Percentiles rank a stretch among this genome's conserved stretches.
These are phyloP conservation scores for Netta rufina DNA, from an alignment of 2,797 vertebrate genomes.

Conservation along the genomic window DNA sequence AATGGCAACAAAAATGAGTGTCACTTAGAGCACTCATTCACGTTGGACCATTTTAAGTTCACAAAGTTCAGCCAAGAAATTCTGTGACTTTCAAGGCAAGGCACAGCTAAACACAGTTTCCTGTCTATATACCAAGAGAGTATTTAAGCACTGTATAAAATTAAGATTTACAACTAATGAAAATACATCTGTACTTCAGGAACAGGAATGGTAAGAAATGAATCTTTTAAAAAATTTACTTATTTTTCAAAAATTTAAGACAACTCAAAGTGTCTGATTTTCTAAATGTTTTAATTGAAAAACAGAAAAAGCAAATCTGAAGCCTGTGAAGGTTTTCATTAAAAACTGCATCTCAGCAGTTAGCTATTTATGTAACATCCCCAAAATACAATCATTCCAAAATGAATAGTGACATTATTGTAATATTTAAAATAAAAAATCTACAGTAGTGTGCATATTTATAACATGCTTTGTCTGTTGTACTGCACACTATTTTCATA, in stretches of 20 bases:
- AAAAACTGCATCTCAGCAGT: neutral
- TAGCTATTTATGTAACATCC: neutral
- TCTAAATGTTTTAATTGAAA: neutral
- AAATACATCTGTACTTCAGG: neutral
- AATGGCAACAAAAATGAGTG: neutral
- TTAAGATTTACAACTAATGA: neutral
- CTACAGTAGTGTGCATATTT: rapidly evolving
- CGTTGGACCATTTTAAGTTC: neutral
- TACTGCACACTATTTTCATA: neutral
- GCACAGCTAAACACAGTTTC: neutral
- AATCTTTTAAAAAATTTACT: neutral
- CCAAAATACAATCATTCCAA: neutral
- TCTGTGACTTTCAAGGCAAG: neutral
- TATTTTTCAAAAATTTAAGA: neutral
- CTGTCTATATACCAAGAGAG: neutral
- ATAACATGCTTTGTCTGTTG: neutral
- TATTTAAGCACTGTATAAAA: neutral
- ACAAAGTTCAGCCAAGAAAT: neutral
- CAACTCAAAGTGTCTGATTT: neutral
- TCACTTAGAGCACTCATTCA: neutral
- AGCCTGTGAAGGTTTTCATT: neutral
- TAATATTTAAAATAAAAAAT: neutral
- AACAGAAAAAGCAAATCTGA: neutral
- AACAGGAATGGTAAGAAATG: neutral
- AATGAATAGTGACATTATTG: neutral